phyloP scores from a whole-genome alignment of 2,797 vertebrate genomes.

The Gymnopithys bicolor region DNA sequence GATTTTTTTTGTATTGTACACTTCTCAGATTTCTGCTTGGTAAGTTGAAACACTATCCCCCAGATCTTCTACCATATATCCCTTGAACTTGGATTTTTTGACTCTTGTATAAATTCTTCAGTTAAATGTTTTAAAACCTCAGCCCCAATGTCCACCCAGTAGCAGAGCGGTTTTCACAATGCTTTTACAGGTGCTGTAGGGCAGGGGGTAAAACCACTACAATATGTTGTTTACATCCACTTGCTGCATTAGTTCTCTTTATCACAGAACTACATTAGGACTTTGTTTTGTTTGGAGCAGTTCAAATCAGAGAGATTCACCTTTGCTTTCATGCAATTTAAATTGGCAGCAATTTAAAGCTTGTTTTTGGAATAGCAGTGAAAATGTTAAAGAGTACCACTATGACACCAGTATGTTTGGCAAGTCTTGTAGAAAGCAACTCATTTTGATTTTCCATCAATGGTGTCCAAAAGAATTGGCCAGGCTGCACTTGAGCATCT shows the following conservation, averaged over 20 bases:
- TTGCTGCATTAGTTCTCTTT: not conserved
- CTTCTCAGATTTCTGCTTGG: not conserved
- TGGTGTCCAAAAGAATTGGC: not conserved
- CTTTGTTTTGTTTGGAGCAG: not conserved
- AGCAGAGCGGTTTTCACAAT: not conserved
- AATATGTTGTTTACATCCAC: not conserved
- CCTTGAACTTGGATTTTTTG: not conserved
- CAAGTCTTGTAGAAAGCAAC: not conserved
- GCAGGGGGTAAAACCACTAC: not conserved
- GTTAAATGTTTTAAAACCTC: not conserved
- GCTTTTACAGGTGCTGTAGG: not conserved
- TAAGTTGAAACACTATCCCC: rapidly evolving
- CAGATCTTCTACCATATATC: not conserved
- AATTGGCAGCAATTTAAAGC: not conserved
- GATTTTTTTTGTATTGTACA: not conserved
- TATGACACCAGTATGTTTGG: not conserved
- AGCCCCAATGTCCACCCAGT: not conserved
- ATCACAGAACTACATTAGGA: not conserved
- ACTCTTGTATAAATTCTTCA: not conserved
- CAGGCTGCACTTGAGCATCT: not conserved
- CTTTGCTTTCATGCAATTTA: not conserved
- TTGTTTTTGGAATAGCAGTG: not conserved
- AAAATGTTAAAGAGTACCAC: not conserved
- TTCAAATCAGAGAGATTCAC: not conserved
- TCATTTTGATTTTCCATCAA: not conserved